These are phyloP conservation scores for Neria commutata DNA, from an alignment of 2,888 invertebrate species.

Conservation along the genomic window DNA sequence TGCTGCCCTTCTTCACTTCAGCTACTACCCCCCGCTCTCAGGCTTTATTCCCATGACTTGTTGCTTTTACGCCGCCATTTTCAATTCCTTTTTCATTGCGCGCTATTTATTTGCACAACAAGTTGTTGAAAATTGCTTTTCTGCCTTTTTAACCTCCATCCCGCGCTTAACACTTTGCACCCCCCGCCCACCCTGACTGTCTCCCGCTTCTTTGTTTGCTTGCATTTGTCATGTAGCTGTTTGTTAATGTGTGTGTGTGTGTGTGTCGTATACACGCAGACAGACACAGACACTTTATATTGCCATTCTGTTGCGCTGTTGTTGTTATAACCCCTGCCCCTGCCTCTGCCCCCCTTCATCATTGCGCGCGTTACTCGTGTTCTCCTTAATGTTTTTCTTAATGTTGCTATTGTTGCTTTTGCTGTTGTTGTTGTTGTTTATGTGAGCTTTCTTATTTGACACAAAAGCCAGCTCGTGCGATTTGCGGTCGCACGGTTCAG, in stretches of 20 bases:
- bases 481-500: slow-evolving; percentile 14
- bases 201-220: background rate
- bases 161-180: background rate
- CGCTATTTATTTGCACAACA: slow-evolving; percentile 16
- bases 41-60: background rate
- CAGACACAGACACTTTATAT: background rate
- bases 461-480: slow-evolving; percentile 10
- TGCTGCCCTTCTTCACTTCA: too few relatives aligned
- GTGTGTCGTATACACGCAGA: slow-evolving; percentile 1
- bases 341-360: too few relatives aligned
- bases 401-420: background rate
- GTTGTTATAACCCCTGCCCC: too few relatives aligned
- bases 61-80: background rate
- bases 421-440: background rate
- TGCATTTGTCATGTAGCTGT: too few relatives aligned
- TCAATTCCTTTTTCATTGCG: slow-evolving; percentile 6
- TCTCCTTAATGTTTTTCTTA: background rate
- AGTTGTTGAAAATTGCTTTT: slow-evolving; percentile 15
- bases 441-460: slow-evolving; percentile 11
- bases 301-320: too few relatives aligned
- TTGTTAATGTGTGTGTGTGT: background rate
- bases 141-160: background rate
- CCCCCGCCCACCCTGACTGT: too few relatives aligned
- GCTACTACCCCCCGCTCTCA: too few relatives aligned
- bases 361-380: too few relatives aligned